Base-by-base conservation (phyloP, 2,797 vertebrate species). In the Carcharodon carcharias region DNA sequence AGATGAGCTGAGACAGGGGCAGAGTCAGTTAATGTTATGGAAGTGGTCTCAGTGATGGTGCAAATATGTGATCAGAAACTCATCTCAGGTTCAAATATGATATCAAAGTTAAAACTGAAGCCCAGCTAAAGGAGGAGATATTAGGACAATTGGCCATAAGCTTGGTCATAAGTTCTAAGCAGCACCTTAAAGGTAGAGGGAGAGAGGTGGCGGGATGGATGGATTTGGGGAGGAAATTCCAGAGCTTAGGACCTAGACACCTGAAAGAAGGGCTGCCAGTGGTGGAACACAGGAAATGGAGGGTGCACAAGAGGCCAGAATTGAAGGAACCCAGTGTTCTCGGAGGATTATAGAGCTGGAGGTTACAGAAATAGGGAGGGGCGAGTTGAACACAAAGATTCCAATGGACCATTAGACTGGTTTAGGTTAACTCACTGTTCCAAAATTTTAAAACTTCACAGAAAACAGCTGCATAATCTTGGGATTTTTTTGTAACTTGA, bases 381-480 rank as follows among this genome's bases (percentile, higher is more conserved):
- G n/a, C 21, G 63, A 67, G 40, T 93, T 67, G 61, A 93, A 93
- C 26, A 45, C n/a, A 14, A 93, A n/a, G n/a, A 93, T 93, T 65
- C 31, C 50, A 95, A 54, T 35, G 28, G 50, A 69, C 16, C 88
- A 45, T 95, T 28, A 54, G 18, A 73, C 12, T 95, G 26, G 69
- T 77, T 56, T 54, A 71, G 45, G 73, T 4, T 58, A 56, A 77
- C 23, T 16, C 50, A 6, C 14, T 95, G 94, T n/a, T 77, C 21
- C 67, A 95, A 95, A 95, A 54, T 77, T 5, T 95, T 40, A 77
- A 1, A 56, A 50, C 50, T 28, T 56, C 69, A 77, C 45, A 95
- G n/a, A 73, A 95, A 69, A 56, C 50, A 95, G 69, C 94, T 95
- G 50, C 69, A 77, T 73, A 77, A 95, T 95, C 69, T 77, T 77